Base-by-base conservation (phyloP, 2,113 vertebrate genomes). In the Lepus americanus region DNA sequence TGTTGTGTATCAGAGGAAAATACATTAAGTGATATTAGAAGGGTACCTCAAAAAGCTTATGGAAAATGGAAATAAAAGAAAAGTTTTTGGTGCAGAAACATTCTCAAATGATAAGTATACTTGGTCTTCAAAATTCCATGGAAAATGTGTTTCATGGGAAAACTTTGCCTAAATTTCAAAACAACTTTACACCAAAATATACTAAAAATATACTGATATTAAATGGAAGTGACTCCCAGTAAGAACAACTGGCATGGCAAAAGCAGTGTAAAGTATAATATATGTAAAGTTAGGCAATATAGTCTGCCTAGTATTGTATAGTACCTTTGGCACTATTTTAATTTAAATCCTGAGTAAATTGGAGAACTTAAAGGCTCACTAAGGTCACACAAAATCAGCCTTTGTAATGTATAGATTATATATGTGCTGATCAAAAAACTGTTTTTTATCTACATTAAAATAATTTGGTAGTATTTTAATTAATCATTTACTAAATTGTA, bases 341-440 rank as follows among this genome's bases (percentile, higher is more conserved):
- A 4, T 89, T 89, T 87, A 59, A 93, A 67, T 66, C 70, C 93
- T 73, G 17, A 73, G 5, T 84, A 76, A 87, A 84, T 80, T 20
- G 29, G 20, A 88, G 61, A 84, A 66, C 29, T 76, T 17, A 6
- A 61, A 66, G 36, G 16, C 63, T 36, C 49, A 33, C 61, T 59
- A 84, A 51, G 16, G 23, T 73, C 6, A 53, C 22, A 51, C 9
- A 51, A 17, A 39, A 27, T 77, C 19, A 33, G 23, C 17, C n/a
- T 91, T 16, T 63, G 17, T 61, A n/a, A 55, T 51, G 25, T 19
- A 29, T 66, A 77, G 9, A 64, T 87, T 59, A 33, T 31, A 63
- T 4, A 25, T 36, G 16, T 73, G 27, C 13, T 69, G 10, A 76
- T 76, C 49, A 31, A 67, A 61, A 70, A 22, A 59, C 53, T 1